phyloP scores from a whole-genome alignment of 1,140 invertebrate genomes.

The Drosophila subobscura region DNA sequence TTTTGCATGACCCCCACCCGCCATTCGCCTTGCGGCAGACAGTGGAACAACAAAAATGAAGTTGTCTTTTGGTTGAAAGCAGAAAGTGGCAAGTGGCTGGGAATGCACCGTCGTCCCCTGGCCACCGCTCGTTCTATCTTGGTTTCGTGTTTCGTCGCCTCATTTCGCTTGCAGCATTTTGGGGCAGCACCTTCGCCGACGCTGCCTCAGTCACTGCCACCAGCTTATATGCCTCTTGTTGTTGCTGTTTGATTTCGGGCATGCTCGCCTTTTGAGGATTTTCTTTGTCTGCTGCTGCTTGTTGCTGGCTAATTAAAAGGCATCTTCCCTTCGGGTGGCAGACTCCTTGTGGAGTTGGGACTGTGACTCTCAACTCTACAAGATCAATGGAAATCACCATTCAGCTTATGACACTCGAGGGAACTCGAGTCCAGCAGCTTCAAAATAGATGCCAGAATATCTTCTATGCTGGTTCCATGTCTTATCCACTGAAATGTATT shows the following conservation, averaged over 20 bases:
- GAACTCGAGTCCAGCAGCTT: not conserved
- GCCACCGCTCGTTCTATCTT: conserved; percentile 35
- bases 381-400: conserved; percentile 19
- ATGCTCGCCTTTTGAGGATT: conserved; percentile 43
- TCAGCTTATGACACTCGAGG: not conserved
- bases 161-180: conserved; percentile 67
- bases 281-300: conserved; percentile 51
- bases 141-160: conserved; percentile 56
- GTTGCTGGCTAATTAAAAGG: conserved; percentile 70
- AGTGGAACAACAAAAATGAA: conserved; percentile 27
- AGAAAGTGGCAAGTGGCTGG: no score
- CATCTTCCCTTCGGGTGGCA: conserved; percentile 45
- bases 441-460: no score
- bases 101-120: no score
- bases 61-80: conserved; percentile 25
- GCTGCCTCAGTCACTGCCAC: not conserved
- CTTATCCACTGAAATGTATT: no score
- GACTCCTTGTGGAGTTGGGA: not conserved
- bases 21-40: conserved; percentile 9
- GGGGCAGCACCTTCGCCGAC: conserved; percentile 35
- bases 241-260: conserved; percentile 38
- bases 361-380: not conserved
- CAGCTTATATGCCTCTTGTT: conserved; percentile 46
- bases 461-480: no score
- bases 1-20: conserved; percentile 45